Percentiles rank a stretch among this genome's conserved stretches.
Conservation (phyloP, 2,888 invertebrate species). For the Brenthis daphne region DNA sequence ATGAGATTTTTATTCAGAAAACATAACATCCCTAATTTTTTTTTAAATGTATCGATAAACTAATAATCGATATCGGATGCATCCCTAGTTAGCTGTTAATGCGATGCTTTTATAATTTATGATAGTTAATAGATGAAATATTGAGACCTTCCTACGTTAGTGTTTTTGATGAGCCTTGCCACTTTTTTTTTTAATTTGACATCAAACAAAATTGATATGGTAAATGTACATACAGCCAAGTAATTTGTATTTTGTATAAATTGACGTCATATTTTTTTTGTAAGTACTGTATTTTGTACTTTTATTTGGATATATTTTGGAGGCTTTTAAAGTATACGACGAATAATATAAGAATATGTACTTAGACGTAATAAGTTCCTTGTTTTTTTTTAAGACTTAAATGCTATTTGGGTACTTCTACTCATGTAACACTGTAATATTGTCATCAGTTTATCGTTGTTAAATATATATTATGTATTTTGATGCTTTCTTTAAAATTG, state of each 20-base stretch:
- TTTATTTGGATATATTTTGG: slow-evolving; percentile 71
- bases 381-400: slow-evolving; percentile 46
- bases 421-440: slow-evolving; percentile 17
- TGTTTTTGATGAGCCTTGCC: slow-evolving; percentile 20
- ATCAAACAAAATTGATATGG: slow-evolving; percentile 18
- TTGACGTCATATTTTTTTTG: slow-evolving; percentile 54
- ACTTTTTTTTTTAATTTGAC: slow-evolving; percentile 13
- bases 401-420: slow-evolving; percentile 31
- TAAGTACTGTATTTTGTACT: slow-evolving; percentile 60
- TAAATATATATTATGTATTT: slow-evolving; percentile 25
- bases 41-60: too few species aligned
- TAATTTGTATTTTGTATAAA: slow-evolving; percentile 69
- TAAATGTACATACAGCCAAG: slow-evolving; percentile 47
- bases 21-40: too few species aligned
- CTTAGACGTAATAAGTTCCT: slow-evolving; percentile 79
- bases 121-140: slow-evolving; percentile 34
- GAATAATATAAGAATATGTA: slow-evolving; percentile 77
- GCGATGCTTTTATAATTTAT: slow-evolving; percentile 38
- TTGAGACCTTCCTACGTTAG: slow-evolving; percentile 13
- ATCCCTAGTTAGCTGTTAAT: slow-evolving; percentile 30
- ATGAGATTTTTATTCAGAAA: too few species aligned
- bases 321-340: slow-evolving; percentile 82
- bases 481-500: slow-evolving; percentile 21
- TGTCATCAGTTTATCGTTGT: slow-evolving; percentile 16
- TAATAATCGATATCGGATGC: too few species aligned